Evolutionary conservation across 1,140 invertebrate species (phyloP), one percentile per base, ranked within the genome.

Genomic region (Apis florea): DNA sequence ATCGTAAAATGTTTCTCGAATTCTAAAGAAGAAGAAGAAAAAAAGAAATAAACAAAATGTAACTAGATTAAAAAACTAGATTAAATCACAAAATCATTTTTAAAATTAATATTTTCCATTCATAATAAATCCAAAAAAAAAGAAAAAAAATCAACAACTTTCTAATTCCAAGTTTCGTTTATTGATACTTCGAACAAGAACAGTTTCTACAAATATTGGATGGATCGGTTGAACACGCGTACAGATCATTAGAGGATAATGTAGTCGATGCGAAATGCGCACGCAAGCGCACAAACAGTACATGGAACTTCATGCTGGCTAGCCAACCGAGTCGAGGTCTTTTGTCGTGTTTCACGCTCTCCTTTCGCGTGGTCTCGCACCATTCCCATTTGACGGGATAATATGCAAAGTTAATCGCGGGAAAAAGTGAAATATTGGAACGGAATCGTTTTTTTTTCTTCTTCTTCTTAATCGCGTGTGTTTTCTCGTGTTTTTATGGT

Each of bases 301-400:
- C 19, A 31, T 51, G 49, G 51, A 79, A 88, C 77, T 88, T 92
- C 88, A 93, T 91, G 92, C 88, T 92, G 89, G 88, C 89, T 92
- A 92, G 83, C 87, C 92, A 93, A 92, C 92, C 80, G 84, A 93
- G 91, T 90, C 92, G 92, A 93, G 92, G 91, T 85, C 92, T 91
- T 89, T 86, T 88, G 87, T 88, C 87, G 80, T 40, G 31, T 81
- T 81, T 87, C 78, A 79, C 87, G 72, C 84, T 86, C 85, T 85
- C 83, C 78, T 86, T 86, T 83, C 77, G 66, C 69, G 54, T 84
- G 31, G n/a, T 79, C 66, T 67, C 67, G 79, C 53, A 47, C 24
- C 53, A 69, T 87, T 84, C 51, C 63, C 58, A 66, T 54, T 81
- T 78, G n/a, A 21, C 63, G 53, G 78, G 82, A 82, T 40, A 40